Conservation (phyloP, 2,797 vertebrate species). For the Chlorospingus flavigularis region DNA sequence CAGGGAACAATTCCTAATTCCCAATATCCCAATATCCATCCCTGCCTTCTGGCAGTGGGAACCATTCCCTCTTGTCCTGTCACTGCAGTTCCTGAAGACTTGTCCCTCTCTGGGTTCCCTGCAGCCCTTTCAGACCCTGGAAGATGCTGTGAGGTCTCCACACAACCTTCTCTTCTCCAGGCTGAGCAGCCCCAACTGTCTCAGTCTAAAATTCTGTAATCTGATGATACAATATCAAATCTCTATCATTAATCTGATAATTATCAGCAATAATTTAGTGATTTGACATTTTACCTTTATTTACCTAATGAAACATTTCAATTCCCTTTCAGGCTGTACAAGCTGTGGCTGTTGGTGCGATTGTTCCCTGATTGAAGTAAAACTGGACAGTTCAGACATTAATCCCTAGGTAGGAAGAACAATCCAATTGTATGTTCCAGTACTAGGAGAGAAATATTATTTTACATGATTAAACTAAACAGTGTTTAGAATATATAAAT, state of each 20-base stretch:
- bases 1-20: not conserved
- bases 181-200: not conserved
- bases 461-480: not conserved
- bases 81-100: not conserved
- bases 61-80: not conserved
- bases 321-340: not conserved
- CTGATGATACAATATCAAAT: not conserved
- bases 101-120: not conserved
- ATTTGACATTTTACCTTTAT: not conserved
- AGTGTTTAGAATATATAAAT: not conserved
- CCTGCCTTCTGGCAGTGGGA: not conserved
- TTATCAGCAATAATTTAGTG: not conserved
- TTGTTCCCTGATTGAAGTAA: not conserved
- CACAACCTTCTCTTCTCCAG: not conserved
- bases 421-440: not conserved
- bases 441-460: not conserved
- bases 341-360: not conserved
- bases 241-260: too few species aligned
- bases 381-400: not conserved
- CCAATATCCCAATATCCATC: accelerated
- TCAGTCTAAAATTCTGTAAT: not conserved
- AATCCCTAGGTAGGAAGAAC: not conserved
- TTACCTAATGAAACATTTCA: not conserved
- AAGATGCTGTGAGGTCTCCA: not conserved
- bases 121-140: not conserved